Conservation (phyloP, 1,140 invertebrate species). For the Trachymyrmex cornetzi region DNA sequence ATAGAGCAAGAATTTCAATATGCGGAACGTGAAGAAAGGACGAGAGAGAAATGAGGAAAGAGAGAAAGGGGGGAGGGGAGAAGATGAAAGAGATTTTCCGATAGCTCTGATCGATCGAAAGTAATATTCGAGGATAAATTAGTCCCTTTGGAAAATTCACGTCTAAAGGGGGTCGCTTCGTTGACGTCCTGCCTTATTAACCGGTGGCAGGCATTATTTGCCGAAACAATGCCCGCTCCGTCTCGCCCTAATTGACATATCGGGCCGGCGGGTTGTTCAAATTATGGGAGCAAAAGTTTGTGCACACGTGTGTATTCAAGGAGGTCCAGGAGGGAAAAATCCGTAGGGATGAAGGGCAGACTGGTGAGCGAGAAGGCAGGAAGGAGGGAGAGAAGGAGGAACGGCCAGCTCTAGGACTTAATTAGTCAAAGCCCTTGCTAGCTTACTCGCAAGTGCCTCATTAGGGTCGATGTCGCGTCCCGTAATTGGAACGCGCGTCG, state of each 20-base stretch:
- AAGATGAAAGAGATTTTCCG: conserved; percentile 7
- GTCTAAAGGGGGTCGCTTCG: conserved; percentile 8
- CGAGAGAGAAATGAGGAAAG: background rate
- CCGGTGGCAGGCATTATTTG: conserved; percentile 42
- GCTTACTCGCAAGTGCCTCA: conserved; percentile 80
- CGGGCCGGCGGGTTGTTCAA: conserved; percentile 49
- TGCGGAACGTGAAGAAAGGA: background rate
- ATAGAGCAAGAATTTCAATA: conserved; percentile 39
- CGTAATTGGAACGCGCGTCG: conserved; percentile 78
- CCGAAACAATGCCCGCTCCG: conserved; percentile 49
- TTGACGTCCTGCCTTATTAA: conserved; percentile 49
- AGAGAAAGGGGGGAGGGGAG: background rate
- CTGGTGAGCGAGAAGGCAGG: background rate
- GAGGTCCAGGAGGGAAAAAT: conserved; percentile 60
- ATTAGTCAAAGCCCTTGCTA: conserved; percentile 80
- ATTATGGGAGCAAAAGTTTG: conserved; percentile 50
- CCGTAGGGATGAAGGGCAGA: background rate
- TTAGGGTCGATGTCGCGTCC: conserved; percentile 79
- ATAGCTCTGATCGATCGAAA: conserved; percentile 19
- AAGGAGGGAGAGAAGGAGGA: background rate
- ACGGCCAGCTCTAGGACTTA: conserved; percentile 74
- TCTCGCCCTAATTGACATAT: conserved; percentile 60
- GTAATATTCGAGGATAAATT: conserved; percentile 29
- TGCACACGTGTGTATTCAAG: conserved; percentile 55
- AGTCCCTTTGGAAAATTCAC: conserved; percentile 33